Base-by-base conservation (phyloP, 2,113 vertebrate species). In the Tympanuchus pallidicinctus region DNA sequence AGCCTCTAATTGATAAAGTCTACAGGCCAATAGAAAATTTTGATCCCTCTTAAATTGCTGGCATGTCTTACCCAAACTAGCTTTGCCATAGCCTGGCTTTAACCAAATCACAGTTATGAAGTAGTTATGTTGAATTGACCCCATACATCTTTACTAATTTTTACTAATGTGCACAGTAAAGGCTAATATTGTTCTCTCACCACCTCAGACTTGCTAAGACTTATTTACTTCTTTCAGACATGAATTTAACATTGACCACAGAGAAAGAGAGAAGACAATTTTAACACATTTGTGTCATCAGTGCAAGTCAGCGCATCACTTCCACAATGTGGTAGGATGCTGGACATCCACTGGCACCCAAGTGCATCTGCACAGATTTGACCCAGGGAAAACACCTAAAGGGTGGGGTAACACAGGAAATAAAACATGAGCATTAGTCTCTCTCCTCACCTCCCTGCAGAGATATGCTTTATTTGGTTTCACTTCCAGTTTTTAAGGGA, bases 1-100 rank as follows among this genome's bases (percentile, higher is more conserved):
- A 79, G 84, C 65, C 43, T 40, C 63, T 48, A 92, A 74, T 83
- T 66, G 47, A 92, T 78, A 42, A 89, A 81, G 71, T 93, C 77
- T 88, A 87, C 57, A 76, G 75, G 54, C 40, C 18, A 4, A 18
- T 50, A 88, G 61, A 87, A 87, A 47, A 80, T 24, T 78, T 43
- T 30, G 34, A 38, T 92, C 47, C 34, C 32, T 21, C 64, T 87
- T 82, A 94, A 87, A 95, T 80, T 85, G 89, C 91, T 69, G 69
- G 50, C 38, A 89, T 86, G 75, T 88, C 64, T 63, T 60, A 63
- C 57, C 87, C 64, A 50, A 42, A 80, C 72, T 19, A 82, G 78
- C 59, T 48, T 50, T n/a, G 75, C 71, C 71, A 73, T 0, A 88
- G 64, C 45, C 82, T 0, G 0, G 48, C 56, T 54, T 70, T 94